Evolutionary conservation across 1,140 invertebrate species (phyloP).

Genomic region (Brachionus paranguensis): DNA sequence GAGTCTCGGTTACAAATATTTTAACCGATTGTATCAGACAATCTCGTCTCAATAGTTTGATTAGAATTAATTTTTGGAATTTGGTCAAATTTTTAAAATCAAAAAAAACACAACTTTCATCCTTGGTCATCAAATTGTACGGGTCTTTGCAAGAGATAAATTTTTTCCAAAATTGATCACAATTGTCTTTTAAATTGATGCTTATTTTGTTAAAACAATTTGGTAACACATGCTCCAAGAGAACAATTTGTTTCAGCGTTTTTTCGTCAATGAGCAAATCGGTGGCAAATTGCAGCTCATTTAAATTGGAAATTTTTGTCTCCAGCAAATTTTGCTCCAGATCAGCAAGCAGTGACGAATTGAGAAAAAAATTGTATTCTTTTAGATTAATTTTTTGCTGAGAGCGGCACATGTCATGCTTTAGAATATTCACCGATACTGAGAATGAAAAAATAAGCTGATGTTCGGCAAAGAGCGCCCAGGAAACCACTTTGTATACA

Average conservation of each 20-base stretch:
- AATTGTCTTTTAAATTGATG: not conserved
- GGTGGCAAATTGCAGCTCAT: not conserved
- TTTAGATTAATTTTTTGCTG: not conserved
- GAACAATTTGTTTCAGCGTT: not conserved
- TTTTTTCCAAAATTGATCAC: conserved; percentile 7
- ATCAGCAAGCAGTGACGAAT: conserved; percentile 26
- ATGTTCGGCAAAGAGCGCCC: conserved; percentile 49
- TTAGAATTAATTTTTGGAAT: conserved; percentile 50
- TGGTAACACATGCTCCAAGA: not conserved
- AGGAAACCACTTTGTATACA: conserved; percentile 18
- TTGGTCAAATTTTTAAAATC: conserved; percentile 22
- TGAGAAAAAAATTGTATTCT: conserved; percentile 31
- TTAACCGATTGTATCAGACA: conserved; percentile 45
- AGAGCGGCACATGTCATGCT: not conserved
- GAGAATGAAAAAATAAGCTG: conserved; percentile 54
- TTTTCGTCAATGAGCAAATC: conserved; percentile 26
- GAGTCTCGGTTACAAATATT: conserved; percentile 48
- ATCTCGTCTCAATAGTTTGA: conserved; percentile 48
- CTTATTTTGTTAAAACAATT: not conserved
- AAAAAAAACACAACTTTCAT: not conserved
- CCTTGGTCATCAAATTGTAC: not conserved
- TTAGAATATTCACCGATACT: not conserved
- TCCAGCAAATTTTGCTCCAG: not conserved
- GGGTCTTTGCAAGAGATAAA: not conserved
- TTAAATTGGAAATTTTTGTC: not conserved